phyloP scores from a whole-genome alignment of 2,888 invertebrate species.

The Drosophila meridionalis region DNA sequence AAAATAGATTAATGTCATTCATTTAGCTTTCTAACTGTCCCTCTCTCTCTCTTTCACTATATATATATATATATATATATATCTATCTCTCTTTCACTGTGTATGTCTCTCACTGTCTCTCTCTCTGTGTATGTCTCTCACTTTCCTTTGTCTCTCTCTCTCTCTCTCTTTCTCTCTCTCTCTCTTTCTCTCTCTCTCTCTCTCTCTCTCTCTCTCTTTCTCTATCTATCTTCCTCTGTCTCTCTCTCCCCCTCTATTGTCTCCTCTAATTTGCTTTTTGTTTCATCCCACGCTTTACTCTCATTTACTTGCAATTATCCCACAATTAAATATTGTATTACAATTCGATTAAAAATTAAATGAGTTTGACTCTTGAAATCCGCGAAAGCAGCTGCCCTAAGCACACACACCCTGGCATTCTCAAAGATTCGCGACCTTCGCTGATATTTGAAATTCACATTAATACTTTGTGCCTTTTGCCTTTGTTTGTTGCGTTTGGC shows the following conservation, averaged over 20 bases:
- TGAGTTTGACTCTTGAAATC: neutral
- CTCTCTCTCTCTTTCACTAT: neutral
- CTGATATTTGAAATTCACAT: neutral
- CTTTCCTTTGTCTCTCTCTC: too few species aligned
- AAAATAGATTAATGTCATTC: neutral
- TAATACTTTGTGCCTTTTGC: constrained; percentile 1
- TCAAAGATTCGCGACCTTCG: neutral
- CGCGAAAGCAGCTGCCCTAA: too few species aligned
- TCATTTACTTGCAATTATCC: neutral
- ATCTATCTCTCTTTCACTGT: too few species aligned
- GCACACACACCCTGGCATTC: too few species aligned
- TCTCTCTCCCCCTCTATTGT: neutral
- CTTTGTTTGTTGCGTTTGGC: constrained; percentile 2
- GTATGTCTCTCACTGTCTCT: too few species aligned
- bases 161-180: neutral
- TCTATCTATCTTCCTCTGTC: neutral
- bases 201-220: neutral
- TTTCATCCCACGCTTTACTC: neutral
- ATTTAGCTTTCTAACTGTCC: neutral
- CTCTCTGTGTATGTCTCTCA: too few species aligned
- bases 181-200: neutral
- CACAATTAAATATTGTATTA: neutral
- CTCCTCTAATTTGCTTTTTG: too few species aligned
- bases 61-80: too few species aligned
- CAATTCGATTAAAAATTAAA: constrained; percentile 6